Conservation (phyloP, 2,797 vertebrate genomes). For the Mus minutoides region DNA sequence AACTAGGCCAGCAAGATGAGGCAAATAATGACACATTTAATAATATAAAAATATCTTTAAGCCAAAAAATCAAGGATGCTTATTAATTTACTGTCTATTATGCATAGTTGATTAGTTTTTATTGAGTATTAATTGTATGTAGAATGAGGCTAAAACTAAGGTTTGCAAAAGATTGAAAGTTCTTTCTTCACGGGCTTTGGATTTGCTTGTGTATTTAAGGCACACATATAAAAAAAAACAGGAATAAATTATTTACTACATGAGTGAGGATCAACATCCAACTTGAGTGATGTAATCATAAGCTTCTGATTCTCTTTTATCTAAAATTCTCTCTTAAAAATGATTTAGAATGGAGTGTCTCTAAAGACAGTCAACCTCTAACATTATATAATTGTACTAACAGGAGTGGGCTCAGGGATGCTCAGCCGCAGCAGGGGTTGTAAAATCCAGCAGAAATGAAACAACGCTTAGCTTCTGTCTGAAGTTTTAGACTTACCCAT, state of each 20-base stretch:
- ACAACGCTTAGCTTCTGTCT: not conserved
- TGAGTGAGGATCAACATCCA: not conserved
- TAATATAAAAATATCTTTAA: not conserved
- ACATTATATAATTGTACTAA: not conserved
- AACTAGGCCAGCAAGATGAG: not conserved
- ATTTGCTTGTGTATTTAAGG: not conserved
- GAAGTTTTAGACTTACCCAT: not conserved
- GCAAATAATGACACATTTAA: not conserved
- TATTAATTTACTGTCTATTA: not conserved
- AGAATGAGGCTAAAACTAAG: not conserved
- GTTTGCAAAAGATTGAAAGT: not conserved
- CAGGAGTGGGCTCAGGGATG: not conserved
- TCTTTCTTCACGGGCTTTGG: not conserved
- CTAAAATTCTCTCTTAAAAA: constrained; percentile 53
- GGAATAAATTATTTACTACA: constrained; percentile 10
- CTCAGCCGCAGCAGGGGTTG: not conserved
- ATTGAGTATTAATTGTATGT: not conserved
- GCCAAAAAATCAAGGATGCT: not conserved
- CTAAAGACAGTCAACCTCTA: not conserved
- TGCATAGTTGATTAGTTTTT: not conserved
- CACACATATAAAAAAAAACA: not conserved
- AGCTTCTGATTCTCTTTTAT: constrained; percentile 10
- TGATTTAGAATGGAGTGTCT: not conserved
- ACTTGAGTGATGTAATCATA: not conserved
- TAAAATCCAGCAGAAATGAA: not conserved